Base-by-base conservation (phyloP, 2,113 vertebrate species). In the Casuarius casuarius region DNA sequence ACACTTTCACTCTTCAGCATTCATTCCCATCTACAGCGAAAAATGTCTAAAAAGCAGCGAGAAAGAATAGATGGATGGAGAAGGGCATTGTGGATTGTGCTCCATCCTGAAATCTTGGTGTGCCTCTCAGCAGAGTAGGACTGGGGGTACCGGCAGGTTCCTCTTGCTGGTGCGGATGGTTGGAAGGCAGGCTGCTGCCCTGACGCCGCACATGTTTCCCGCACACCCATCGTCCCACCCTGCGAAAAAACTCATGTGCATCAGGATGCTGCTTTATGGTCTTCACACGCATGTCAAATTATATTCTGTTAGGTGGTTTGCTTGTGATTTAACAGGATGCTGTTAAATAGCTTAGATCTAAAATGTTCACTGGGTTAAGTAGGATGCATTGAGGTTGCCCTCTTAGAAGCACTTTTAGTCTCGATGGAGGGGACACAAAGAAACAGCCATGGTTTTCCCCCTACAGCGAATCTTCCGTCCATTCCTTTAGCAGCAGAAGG, bases 161-260 rank as follows among this genome's bases (percentile, higher is more conserved):
- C 31, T 18, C 10, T 59, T 19, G 29, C 56, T 59, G 26, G 29
- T 33, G 56, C 10, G 17, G 31, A 29, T 29, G 19, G 29, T 59
- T 33, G 56, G 17, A 33, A 59, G 29, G 56, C 17, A 59, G 31
- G 29, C 19, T 33, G 56, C 31, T 59, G 29, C 56, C 56, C 56
- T 59, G 56, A 33, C 14, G 10, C 56, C 3, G 17, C 56, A 19
- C 29, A 5, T 17, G 56, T 59, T 31, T 59, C 56, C 31, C 29
- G 33, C 56, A 48, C 12, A 19, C 46, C 46, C 46, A 48, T 48
- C 18, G 9, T 48, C 29, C 29, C 12, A 20, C 49, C 56, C 31
- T 54, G 48, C 54, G 23, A 15, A 14, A 0, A 1, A 0, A 1
- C 74, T 75, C 5, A 1, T 40, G 7, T 26, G 48, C 59, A 0